Percentiles rank a stretch among this genome's conserved stretches.
These are phyloP conservation scores for Zygogramma bicolorata DNA, from an alignment of 2,888 invertebrate species.

Conservation along the genomic window DNA sequence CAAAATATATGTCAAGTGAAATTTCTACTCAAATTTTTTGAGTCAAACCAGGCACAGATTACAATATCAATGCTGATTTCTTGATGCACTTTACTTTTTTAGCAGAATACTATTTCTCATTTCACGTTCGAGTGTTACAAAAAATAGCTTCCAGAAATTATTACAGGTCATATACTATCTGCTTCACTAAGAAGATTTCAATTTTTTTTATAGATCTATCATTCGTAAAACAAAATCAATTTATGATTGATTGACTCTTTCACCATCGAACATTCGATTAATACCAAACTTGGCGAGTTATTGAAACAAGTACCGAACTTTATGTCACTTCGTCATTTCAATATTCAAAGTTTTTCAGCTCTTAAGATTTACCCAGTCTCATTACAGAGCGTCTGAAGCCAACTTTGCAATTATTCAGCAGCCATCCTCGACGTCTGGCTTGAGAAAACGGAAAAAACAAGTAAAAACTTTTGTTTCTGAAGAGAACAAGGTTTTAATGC, in stretches of 20 bases:
- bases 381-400: constrained; percentile 23
- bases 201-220: background rate
- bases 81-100: too few relatives aligned
- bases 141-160: too few relatives aligned
- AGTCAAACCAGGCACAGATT: too few relatives aligned
- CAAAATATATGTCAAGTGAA: too few relatives aligned
- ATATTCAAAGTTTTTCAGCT: constrained; percentile 2
- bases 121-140: too few relatives aligned
- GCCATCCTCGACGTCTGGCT: constrained; percentile 19
- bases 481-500: constrained; percentile 31
- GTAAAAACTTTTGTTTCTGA: constrained; percentile 35
- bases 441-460: constrained; percentile 35
- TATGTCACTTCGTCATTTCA: background rate
- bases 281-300: background rate
- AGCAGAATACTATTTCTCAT: too few relatives aligned
- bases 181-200: too few relatives aligned
- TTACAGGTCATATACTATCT: too few relatives aligned
- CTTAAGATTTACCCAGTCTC: constrained; percentile 21
- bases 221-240: too few relatives aligned
- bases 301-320: background rate
- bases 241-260: too few relatives aligned
- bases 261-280: background rate
- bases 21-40: too few relatives aligned
- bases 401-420: constrained; percentile 31
- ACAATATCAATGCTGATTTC: too few relatives aligned